Percentiles rank a stretch among this genome's conserved stretches.
Conservation (phyloP, 2,113 vertebrate species). For the Pseudorasbora parva region DNA sequence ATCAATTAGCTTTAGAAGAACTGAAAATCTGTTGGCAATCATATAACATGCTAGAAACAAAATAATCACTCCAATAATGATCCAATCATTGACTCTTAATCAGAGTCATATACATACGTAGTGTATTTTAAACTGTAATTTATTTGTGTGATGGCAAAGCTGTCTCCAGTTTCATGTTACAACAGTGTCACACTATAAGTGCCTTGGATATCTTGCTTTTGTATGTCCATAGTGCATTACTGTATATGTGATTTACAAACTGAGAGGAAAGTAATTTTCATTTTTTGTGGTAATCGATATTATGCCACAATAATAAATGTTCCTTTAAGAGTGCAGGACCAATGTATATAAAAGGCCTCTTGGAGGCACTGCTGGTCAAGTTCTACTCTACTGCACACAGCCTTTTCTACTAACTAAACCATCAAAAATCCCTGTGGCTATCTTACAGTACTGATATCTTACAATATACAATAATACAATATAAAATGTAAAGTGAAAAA, state of each 20-base stretch:
- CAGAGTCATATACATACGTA: too few relatives aligned
- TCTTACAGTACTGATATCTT: background rate
- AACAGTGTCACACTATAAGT: too few relatives aligned
- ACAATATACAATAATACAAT: background rate
- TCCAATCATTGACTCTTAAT: too few relatives aligned
- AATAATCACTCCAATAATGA: too few relatives aligned
- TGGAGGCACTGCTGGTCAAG: slow-evolving; percentile 50
- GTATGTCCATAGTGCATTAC: background rate
- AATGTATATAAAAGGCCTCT: background rate
- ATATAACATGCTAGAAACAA: too few relatives aligned
- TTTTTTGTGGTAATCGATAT: background rate
- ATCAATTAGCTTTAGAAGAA: too few relatives aligned
- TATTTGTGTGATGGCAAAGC: too few relatives aligned
- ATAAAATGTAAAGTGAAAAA: background rate
- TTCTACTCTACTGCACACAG: background rate
- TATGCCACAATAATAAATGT: background rate
- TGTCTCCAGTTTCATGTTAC: too few relatives aligned
- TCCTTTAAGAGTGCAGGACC: background rate
- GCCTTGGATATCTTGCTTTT: too few relatives aligned
- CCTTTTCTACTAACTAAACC: background rate
- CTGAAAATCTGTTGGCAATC: too few relatives aligned
- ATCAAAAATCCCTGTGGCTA: background rate
- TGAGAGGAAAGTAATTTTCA: background rate
- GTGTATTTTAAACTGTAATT: too few relatives aligned
- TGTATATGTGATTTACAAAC: background rate